Percentiles rank a stretch among this genome's conserved stretches.
phyloP scores from a whole-genome alignment of 2,113 vertebrate species.

The Mirza zaza region DNA sequence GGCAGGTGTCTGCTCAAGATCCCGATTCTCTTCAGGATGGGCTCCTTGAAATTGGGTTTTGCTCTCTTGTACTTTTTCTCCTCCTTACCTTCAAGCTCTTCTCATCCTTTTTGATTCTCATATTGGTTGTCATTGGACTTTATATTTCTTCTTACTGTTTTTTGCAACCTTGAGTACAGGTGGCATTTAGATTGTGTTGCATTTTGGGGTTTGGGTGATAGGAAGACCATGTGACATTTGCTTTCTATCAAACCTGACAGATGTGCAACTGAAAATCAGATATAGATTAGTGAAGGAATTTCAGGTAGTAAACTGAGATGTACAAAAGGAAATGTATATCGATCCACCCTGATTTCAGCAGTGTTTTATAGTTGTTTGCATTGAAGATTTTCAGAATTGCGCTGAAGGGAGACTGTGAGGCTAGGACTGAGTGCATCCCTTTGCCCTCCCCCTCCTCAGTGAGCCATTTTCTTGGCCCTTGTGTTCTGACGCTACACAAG shows the following conservation, averaged over 20 bases:
- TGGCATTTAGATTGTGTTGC: slow-evolving; percentile 20
- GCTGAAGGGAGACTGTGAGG: not conserved
- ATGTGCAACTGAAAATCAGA: not conserved
- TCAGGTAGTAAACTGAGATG: not conserved
- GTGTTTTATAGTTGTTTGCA: not conserved
- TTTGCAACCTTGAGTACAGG: not conserved
- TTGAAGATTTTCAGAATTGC: not conserved
- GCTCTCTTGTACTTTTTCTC: not conserved
- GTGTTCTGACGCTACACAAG: not conserved
- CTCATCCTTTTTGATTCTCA: not conserved
- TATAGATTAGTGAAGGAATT: not conserved
- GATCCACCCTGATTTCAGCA: not conserved
- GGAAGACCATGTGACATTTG: not conserved
- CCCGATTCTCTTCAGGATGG: not conserved
- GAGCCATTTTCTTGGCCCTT: not conserved
- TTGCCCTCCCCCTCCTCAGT: not conserved
- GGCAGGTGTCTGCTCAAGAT: not conserved
- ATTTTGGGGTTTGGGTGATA: not conserved
- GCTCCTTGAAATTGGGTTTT: not conserved
- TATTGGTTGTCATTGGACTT: not conserved
- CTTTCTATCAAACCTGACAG: not conserved
- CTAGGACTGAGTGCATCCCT: not conserved
- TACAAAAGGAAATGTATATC: not conserved
- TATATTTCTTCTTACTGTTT: not conserved
- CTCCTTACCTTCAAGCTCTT: not conserved